Conservation (phyloP, 2,797 vertebrate species). For the Notamacropus eugenii region DNA sequence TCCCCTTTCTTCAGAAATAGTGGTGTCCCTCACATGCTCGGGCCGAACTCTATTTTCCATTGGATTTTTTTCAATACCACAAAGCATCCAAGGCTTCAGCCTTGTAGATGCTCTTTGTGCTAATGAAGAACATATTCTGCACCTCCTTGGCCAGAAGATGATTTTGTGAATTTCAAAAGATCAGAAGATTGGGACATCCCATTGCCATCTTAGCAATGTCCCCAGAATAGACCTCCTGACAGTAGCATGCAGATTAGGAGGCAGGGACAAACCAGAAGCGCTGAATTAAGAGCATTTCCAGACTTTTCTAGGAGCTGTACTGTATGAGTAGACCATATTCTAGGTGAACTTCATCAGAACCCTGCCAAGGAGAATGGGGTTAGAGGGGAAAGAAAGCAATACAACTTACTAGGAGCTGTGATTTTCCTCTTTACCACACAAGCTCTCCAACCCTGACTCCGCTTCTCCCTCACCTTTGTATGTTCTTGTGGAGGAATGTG, state of each 20-base stretch:
- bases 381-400: not conserved
- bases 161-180: not conserved
- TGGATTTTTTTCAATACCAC: no score
- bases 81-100: no score
- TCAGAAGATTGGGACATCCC: not conserved
- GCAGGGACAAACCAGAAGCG: not conserved
- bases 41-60: no score
- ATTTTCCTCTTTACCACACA: not conserved
- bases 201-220: not conserved
- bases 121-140: no score
- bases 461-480: not conserved
- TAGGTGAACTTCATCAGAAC: not conserved
- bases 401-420: not conserved
- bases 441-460: not conserved
- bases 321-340: not conserved
- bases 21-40: not conserved
- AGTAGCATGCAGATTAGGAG: not conserved
- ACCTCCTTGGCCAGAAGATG: not conserved
- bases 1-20: not conserved
- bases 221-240: not conserved
- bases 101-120: no score
- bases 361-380: not conserved
- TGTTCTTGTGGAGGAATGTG: not conserved
- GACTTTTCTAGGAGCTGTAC: not conserved
- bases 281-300: not conserved